Conservation (phyloP, 2,113 vertebrate species). For the Xyrauchen texanus region DNA sequence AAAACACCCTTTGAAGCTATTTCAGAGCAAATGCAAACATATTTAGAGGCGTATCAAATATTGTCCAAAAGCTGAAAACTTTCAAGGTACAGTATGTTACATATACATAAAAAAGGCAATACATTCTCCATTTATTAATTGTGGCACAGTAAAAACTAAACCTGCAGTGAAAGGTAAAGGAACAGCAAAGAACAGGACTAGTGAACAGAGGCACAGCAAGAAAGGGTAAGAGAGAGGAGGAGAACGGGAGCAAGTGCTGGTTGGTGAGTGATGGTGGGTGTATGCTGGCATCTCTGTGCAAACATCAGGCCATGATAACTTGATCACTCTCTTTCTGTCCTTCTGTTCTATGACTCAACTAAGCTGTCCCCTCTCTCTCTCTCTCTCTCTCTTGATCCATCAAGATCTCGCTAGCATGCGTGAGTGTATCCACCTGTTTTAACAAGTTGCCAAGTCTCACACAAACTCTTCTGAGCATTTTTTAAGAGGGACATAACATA, state of each 20-base stretch:
- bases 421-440: too few relatives aligned
- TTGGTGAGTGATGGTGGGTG: constrained; percentile 32
- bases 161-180: background rate
- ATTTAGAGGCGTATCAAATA: too few relatives aligned
- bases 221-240: background rate
- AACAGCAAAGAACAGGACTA: background rate
- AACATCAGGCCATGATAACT: constrained; percentile 39
- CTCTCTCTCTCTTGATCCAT: background rate
- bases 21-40: too few relatives aligned
- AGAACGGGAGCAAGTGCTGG: constrained; percentile 35
- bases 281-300: constrained; percentile 36
- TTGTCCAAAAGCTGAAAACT: too few relatives aligned
- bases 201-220: background rate
- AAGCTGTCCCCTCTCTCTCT: background rate
- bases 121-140: background rate
- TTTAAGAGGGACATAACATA: too few relatives aligned
- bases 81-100: background rate
- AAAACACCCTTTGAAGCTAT: too few relatives aligned
- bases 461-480: too few relatives aligned
- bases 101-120: background rate
- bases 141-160: background rate
- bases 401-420: background rate
- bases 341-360: constrained; percentile 30
- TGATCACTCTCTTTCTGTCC: background rate
- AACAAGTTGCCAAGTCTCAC: too few relatives aligned